Conservation (phyloP, 2,113 vertebrate genomes). For the Oriolus oriolus region DNA sequence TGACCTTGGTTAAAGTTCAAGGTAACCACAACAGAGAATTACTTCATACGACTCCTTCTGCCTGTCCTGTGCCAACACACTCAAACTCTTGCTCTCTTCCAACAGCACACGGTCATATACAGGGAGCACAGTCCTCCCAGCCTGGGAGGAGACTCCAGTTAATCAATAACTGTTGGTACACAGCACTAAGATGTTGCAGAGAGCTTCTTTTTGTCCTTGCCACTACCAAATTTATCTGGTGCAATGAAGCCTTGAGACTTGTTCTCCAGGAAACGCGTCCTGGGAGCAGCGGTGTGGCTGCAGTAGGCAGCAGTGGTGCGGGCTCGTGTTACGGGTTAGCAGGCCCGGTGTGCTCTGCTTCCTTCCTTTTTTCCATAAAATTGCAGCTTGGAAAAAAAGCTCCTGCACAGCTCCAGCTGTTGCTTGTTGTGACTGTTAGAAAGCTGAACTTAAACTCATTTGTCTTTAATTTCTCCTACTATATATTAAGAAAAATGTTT, state of each 20-base stretch:
- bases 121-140: neutral
- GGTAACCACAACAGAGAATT: neutral
- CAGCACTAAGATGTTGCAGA: neutral
- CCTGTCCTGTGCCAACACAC: neutral
- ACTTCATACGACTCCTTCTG: neutral
- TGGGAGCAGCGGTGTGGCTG: fast-evolving
- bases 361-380: neutral
- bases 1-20: neutral
- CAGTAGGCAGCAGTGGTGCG: neutral
- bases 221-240: no score
- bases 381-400: neutral
- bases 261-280: fast-evolving
- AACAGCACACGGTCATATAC: fast-evolving
- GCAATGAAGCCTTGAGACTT: neutral
- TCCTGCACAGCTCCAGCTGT: neutral
- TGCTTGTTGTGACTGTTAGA: neutral
- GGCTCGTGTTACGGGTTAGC: neutral
- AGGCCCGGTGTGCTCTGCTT: neutral
- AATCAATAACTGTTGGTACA: neutral
- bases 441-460: neutral
- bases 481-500: neutral
- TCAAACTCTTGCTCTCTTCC: neutral
- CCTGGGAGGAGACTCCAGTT: neutral
- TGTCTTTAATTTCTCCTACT: neutral
- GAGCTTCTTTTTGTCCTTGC: fast-evolving